These are phyloP conservation scores for Drosophila nigricruria DNA, from an alignment of 2,888 invertebrate genomes.

Conservation along the genomic window DNA sequence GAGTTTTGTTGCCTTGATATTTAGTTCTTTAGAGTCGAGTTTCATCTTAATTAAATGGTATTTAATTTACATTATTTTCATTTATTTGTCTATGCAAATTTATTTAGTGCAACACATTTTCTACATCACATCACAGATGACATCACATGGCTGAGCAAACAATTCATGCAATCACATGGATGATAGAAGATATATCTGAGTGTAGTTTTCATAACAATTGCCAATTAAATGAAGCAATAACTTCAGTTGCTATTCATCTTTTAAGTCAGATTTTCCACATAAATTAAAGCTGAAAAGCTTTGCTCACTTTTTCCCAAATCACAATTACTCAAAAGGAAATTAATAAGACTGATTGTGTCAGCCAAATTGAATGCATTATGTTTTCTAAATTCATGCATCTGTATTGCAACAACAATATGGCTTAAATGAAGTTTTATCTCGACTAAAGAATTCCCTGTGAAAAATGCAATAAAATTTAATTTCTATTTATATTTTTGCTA, in stretches of 20 bases:
- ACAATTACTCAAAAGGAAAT: constrained; percentile 36
- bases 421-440: no score
- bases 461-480: not conserved
- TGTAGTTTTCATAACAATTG: constrained; percentile 15
- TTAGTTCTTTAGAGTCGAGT: not conserved
- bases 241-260: constrained; percentile 21
- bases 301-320: constrained; percentile 11
- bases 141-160: not conserved
- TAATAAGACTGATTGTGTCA: constrained; percentile 24
- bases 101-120: not conserved
- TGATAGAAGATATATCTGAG: not conserved
- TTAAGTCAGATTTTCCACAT: not conserved
- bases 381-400: not conserved
- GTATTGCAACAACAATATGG: not conserved
- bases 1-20: no score
- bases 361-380: not conserved
- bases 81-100: not conserved
- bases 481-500: not conserved
- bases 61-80: not conserved
- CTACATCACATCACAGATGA: not conserved
- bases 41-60: not conserved
- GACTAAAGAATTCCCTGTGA: not conserved
- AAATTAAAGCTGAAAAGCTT: not conserved
- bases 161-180: not conserved
- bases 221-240: constrained; percentile 19